These are phyloP conservation scores for Tenthredo mesomela DNA, from an alignment of 2,888 invertebrate genomes.

Conservation along the genomic window DNA sequence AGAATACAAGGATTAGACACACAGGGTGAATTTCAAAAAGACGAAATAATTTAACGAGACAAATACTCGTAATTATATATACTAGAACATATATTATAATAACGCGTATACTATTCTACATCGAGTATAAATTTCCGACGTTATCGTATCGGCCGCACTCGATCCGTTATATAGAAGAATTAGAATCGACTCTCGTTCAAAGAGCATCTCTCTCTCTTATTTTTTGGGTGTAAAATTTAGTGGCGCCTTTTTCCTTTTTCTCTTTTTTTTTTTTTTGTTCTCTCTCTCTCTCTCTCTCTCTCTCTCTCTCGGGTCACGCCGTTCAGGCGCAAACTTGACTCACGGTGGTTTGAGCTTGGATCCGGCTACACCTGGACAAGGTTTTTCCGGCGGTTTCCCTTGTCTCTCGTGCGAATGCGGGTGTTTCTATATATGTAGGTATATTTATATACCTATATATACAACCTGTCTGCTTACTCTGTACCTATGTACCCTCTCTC, in stretches of 20 bases:
- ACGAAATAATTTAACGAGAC: not conserved
- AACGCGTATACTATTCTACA: not conserved
- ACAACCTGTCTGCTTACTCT: no score
- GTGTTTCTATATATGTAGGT: no score
- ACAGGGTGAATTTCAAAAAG: not conserved
- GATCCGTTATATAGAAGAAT: not conserved
- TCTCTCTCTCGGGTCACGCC: no score
- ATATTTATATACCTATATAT: no score
- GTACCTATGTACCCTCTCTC: no score
- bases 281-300: no score
- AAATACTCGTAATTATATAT: not conserved
- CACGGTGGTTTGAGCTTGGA: no score
- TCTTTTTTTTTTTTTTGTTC: not conserved
- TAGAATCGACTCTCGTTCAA: not conserved
- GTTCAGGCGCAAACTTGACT: no score
- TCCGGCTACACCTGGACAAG: no score
- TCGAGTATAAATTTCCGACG: not conserved
- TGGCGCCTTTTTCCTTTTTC: not conserved
- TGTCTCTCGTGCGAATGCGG: no score
- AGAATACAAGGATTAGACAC: not conserved
- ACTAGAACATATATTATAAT: not conserved
- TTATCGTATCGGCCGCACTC: not conserved
- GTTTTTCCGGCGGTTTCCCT: no score
- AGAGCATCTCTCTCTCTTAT: conserved; percentile 1
- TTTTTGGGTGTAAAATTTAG: conserved; percentile 37